phyloP scores from a whole-genome alignment of 2,888 invertebrate species.

The Artemia sp. region DNA sequence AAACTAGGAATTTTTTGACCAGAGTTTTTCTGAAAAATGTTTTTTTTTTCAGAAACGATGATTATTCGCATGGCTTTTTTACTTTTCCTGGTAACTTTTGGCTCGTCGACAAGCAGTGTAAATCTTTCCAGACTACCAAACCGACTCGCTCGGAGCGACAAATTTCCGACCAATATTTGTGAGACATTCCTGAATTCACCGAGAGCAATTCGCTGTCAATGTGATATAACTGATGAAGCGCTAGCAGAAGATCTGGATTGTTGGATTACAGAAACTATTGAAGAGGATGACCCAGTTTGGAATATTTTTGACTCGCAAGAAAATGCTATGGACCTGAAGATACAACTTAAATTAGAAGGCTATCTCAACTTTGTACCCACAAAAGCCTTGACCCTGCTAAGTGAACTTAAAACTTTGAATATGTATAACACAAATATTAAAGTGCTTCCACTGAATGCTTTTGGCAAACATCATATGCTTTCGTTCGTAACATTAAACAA shows the following conservation, averaged over 20 bases:
- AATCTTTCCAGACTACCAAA: no score
- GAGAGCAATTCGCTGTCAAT: neutral
- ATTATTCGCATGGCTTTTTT: no score
- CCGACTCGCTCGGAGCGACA: no score
- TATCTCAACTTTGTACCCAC: neutral
- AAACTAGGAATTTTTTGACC: neutral
- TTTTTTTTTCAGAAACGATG: no score
- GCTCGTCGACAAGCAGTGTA: no score
- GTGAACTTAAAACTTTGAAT: neutral
- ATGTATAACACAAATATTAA: neutral
- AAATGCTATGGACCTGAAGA: slow-evolving; percentile 1
- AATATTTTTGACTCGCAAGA: neutral
- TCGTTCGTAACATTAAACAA: neutral
- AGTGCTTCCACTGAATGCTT: neutral
- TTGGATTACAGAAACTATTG: neutral
- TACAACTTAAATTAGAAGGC: neutral
- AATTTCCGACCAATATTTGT: neutral
- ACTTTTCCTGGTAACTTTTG: no score
- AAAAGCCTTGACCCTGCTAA: neutral
- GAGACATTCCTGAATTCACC: neutral
- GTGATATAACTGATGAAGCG: neutral
- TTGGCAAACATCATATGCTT: neutral
- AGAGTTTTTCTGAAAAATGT: no score
- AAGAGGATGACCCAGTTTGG: neutral
- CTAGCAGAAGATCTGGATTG: slow-evolving; percentile 7